Conservation (phyloP, 1,140 invertebrate genomes). For the Pseudomyrmex concolor region DNA sequence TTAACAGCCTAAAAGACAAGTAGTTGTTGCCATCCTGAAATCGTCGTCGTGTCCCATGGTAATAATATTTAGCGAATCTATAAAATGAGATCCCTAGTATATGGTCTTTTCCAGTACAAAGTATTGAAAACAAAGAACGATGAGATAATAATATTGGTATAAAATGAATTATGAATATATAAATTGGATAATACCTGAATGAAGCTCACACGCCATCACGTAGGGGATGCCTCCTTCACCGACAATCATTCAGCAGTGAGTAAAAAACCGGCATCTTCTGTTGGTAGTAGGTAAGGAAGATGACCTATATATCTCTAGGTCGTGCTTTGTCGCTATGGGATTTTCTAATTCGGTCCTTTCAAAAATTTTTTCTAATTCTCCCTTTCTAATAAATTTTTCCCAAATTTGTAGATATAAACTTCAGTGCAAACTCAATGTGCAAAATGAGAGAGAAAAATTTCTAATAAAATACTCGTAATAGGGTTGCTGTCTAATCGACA, state of each 20-base stretch:
- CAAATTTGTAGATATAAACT: slow-evolving; percentile 65
- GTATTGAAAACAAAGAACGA: slow-evolving; percentile 80
- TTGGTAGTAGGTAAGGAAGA: slow-evolving; percentile 85
- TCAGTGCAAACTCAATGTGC: slow-evolving; percentile 72
- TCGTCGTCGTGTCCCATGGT: slow-evolving; percentile 69
- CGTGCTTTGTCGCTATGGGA: slow-evolving; percentile 84
- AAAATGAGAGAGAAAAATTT: slow-evolving; percentile 70
- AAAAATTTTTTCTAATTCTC: slow-evolving; percentile 70
- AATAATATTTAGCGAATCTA: slow-evolving; percentile 71
- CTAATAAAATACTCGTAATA: slow-evolving; percentile 61
- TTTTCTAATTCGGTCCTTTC: slow-evolving; percentile 81
- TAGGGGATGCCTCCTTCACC: slow-evolving; percentile 85
- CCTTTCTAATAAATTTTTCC: slow-evolving; percentile 69
- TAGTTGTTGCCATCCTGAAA: slow-evolving; percentile 69
- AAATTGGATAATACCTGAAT: slow-evolving; percentile 86
- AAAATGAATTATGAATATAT: slow-evolving; percentile 85
- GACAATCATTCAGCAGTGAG: slow-evolving; percentile 85
- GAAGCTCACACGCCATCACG: slow-evolving; percentile 84
- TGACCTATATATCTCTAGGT: slow-evolving; percentile 84
- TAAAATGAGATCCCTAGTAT: slow-evolving; percentile 69
- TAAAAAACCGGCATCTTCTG: slow-evolving; percentile 85
- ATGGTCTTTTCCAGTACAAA: slow-evolving; percentile 69
- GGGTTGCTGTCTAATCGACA: slow-evolving; percentile 65
- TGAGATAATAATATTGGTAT: slow-evolving; percentile 81
- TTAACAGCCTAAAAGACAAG: slow-evolving; percentile 44